Evolutionary conservation across 2,797 vertebrate species (phyloP).

Genomic region (Erithacus rubecula): DNA sequence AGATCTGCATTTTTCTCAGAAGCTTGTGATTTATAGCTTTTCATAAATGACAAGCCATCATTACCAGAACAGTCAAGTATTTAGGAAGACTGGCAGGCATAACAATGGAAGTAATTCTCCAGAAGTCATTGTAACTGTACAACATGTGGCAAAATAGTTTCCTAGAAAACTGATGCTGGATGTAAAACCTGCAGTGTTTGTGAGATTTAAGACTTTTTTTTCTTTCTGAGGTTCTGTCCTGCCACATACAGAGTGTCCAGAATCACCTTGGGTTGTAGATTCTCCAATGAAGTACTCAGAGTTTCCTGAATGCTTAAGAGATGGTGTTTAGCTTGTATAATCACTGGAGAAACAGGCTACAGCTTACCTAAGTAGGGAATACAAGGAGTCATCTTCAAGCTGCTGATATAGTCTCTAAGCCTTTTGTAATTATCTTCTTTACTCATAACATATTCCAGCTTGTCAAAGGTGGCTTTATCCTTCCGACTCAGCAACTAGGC

Average conservation of each 20-base stretch:
- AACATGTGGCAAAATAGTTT: background rate
- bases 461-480: slow-evolving; percentile 96
- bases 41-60: background rate
- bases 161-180: slow-evolving; percentile 22
- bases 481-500: slow-evolving; percentile 92
- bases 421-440: slow-evolving; percentile 99
- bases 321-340: background rate
- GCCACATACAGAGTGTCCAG: background rate
- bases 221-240: background rate
- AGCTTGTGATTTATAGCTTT: background rate
- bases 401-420: slow-evolving; percentile 94
- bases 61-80: background rate
- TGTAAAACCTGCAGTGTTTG: slow-evolving; percentile 17
- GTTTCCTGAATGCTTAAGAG: background rate
- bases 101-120: background rate
- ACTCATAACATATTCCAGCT: slow-evolving; percentile 96
- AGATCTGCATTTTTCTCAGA: background rate
- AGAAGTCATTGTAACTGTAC: background rate
- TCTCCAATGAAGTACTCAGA: background rate
- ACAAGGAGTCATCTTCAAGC: slow-evolving; percentile 98
- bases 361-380: slow-evolving; percentile 93
- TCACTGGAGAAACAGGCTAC: background rate
- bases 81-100: background rate
- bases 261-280: background rate
- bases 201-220: background rate